These are phyloP conservation scores for Epinephelus lanceolatus DNA, from an alignment of 2,113 vertebrate genomes.

Conservation along the genomic window DNA sequence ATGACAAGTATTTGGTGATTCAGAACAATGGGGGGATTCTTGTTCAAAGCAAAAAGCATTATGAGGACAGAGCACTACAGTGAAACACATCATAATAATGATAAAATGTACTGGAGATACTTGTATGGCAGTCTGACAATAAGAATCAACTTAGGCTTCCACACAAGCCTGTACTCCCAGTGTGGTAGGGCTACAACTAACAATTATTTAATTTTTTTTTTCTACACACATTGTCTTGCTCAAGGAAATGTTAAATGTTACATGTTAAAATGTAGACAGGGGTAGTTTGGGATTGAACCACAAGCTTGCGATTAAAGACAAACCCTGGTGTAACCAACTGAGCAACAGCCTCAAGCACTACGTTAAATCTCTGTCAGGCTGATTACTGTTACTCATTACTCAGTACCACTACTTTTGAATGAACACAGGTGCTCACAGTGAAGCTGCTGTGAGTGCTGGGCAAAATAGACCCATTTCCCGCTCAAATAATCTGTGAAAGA, in stretches of 20 bases:
- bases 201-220: neutral
- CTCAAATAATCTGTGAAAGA: neutral
- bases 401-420: neutral
- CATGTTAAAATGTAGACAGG: neutral
- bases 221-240: neutral
- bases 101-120: neutral
- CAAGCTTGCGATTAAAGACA: neutral
- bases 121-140: neutral
- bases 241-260: neutral
- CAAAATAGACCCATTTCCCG: neutral
- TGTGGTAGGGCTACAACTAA: neutral
- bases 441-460: neutral
- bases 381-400: neutral
- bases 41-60: slow-evolving; percentile 1
- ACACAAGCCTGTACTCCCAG: neutral
- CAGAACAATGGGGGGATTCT: slow-evolving; percentile 7
- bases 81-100: neutral
- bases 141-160: neutral
- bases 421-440: neutral
- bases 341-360: neutral
- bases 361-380: neutral
- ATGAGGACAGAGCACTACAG: neutral
- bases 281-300: neutral
- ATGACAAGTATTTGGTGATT: slow-evolving; percentile 8
- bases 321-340: neutral